Percentiles rank a stretch among this genome's conserved stretches.
Evolutionary conservation across 2,113 vertebrate genomes (phyloP).

Genomic region (Phaethornis superciliosus): DNA sequence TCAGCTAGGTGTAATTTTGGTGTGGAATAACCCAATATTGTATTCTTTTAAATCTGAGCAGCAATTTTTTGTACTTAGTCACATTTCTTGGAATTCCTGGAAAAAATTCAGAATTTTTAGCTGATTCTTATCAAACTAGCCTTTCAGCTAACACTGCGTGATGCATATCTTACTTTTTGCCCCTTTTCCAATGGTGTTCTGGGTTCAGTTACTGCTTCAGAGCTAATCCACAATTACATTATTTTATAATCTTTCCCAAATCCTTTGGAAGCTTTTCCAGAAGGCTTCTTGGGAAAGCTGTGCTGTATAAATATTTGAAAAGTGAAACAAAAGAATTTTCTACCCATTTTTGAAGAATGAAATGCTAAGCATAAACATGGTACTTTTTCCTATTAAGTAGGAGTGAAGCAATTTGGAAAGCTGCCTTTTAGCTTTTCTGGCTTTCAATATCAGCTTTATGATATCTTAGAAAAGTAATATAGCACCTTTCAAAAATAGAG

Average conservation of each 20-base stretch:
- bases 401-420: not conserved
- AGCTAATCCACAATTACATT: conserved; percentile 37
- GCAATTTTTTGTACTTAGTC: not conserved
- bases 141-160: not conserved
- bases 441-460: conserved; percentile 31
- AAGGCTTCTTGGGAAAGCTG: conserved; percentile 31
- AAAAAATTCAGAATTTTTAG: not conserved
- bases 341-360: not conserved
- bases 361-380: not conserved
- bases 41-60: not conserved
- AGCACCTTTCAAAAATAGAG: conserved; percentile 34
- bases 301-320: conserved; percentile 26
- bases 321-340: conserved; percentile 27
- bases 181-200: conserved; percentile 6
- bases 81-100: conserved; percentile 5
- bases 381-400: not conserved
- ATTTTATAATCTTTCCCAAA: conserved; percentile 34
- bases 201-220: conserved; percentile 17
- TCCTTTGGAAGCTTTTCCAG: conserved; percentile 13
- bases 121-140: not conserved
- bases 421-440: not conserved
- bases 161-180: not conserved
- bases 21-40: not conserved
- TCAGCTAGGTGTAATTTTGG: not conserved
- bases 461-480: conserved; percentile 38